Evolutionary conservation across 2,113 vertebrate genomes (phyloP), one percentile per base, ranked within the genome.

Genomic region (Trogon melanurus): DNA sequence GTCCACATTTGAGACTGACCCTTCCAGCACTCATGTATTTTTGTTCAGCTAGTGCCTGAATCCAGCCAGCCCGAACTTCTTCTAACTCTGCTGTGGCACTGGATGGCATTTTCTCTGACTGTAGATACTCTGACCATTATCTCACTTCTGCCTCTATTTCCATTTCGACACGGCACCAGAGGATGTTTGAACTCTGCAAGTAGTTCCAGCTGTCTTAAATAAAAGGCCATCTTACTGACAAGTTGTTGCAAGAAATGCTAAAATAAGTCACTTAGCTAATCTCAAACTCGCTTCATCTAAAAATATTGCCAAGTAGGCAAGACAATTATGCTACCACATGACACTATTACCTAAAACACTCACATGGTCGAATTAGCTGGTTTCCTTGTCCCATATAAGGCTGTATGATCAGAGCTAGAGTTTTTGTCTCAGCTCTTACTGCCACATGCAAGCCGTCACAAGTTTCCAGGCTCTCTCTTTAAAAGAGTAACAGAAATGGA

Each of bases 221-320:
- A 85, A 85, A 91, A 92, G 22, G 30, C 36, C 58, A 79, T 57
- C 44, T 84, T 85, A 79, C n/a, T 56, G 88, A 71, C 6, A 65
- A 85, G 62, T 60, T 79, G 66, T 56, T 94, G 58, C 62, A 92
- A 95, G 50, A 92, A 89, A 82, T 29, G 30, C 85, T 95, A 91
- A 96, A 94, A 50, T 75, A 92, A 96, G 83, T 84, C 36, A 75
- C 76, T 92, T 89, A 19, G 82, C 79, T 88, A 41, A 90, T 80
- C 85, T 93, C 10, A 18, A 66, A 88, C 56, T 60, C 82, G 48
- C 74, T 79, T 93, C 20, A 74, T 80, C 82, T 80, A 88, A 93
- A 96, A 94, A 91, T 69, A 92, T 5, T 93, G 70, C 54, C 27
- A 88, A 91, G 45, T 50, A 95, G 79, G 69, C 75, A 92, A 91